Percentiles rank a stretch among this genome's conserved stretches.
Evolutionary conservation across 2,888 invertebrate species (phyloP).

Genomic region (Lycia hirtaria): DNA sequence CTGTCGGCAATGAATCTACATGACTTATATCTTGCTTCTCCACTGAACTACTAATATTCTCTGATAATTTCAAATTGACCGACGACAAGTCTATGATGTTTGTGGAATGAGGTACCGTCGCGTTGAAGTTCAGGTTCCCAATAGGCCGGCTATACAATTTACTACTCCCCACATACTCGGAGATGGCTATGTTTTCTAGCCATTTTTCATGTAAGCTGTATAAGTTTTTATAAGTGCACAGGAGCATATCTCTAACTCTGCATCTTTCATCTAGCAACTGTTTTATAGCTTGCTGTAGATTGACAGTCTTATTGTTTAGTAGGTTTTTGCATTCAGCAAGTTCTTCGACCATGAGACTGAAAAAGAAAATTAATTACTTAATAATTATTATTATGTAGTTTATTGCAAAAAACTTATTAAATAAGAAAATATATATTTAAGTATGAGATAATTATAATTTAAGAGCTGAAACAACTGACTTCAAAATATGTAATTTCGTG

Average conservation of each 20-base stretch:
- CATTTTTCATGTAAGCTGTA: conserved; percentile 79
- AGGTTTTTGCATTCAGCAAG: conserved; percentile 94
- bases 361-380: no score
- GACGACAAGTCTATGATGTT: conserved; percentile 88
- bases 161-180: conserved; percentile 69
- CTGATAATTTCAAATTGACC: conserved; percentile 86
- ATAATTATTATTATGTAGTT: no score
- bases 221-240: conserved; percentile 87
- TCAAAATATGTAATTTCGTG: no score
- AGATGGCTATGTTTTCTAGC: conserved; percentile 75
- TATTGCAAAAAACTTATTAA: no score
- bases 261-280: conserved; percentile 89
- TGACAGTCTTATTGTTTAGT: conserved; percentile 89
- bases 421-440: no score
- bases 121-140: conserved; percentile 80
- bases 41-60: conserved; percentile 82
- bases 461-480: no score
- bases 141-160: conserved; percentile 72
- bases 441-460: no score
- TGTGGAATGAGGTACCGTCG: conserved; percentile 79
- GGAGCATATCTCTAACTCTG: conserved; percentile 86
- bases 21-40: conserved; percentile 76
- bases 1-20: conserved; percentile 63
- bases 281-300: conserved; percentile 89
- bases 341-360: conserved; percentile 96